Conservation (phyloP, 1,140 invertebrate genomes). For the Temnothorax longispinosus region DNA sequence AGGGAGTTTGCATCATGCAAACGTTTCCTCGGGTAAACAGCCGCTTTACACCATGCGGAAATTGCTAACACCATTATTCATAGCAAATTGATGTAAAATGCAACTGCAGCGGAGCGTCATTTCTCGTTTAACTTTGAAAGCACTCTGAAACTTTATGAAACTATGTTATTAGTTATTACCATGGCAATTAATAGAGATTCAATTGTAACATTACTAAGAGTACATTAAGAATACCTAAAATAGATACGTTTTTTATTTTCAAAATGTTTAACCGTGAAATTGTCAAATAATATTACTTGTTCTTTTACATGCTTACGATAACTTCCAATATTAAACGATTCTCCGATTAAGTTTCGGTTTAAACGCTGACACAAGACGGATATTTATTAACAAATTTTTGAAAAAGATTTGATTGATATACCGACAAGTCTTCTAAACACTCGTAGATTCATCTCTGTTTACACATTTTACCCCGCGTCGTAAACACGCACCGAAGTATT, state of each 20-base stretch:
- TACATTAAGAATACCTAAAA: constrained; percentile 2
- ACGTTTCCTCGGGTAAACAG: constrained; percentile 61
- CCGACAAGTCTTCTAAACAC: not conserved
- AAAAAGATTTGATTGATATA: not conserved
- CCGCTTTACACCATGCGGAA: constrained; percentile 56
- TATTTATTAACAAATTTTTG: not conserved
- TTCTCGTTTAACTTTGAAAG: constrained; percentile 56
- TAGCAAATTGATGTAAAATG: constrained; percentile 61
- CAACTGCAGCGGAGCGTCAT: constrained; percentile 55
- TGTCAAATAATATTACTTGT: not conserved
- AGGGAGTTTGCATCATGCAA: constrained; percentile 58
- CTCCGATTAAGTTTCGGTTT: not conserved
- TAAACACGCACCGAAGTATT: constrained; percentile 40
- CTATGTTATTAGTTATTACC: constrained; percentile 47
- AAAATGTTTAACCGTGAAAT: not conserved
- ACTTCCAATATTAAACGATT: not conserved
- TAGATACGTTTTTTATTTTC: not conserved
- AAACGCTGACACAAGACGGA: not conserved
- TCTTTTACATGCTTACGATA: not conserved
- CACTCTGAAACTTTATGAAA: constrained; percentile 33
- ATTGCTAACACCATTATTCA: constrained; percentile 61
- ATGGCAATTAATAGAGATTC: constrained; percentile 39
- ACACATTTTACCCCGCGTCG: not conserved
- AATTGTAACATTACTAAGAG: not conserved
- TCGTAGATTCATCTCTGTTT: constrained; percentile 18